These are phyloP conservation scores for Alosa alosa DNA, from an alignment of 2,113 vertebrate genomes.

Conservation along the genomic window DNA sequence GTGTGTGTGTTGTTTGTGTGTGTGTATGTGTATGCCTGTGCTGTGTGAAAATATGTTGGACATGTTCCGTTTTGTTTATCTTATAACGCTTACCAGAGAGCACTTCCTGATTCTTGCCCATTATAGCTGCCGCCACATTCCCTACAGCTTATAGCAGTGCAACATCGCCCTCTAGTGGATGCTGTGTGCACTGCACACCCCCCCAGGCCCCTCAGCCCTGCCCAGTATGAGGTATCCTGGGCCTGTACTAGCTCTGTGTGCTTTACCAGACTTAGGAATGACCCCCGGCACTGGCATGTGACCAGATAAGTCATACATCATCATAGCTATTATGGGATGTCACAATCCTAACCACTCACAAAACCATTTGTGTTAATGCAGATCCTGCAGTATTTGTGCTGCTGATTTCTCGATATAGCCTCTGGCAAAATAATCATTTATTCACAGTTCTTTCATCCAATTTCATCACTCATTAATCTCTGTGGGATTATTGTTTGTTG, in stretches of 20 bases:
- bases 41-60: neutral
- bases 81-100: neutral
- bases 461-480: no score
- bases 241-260: neutral
- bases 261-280: neutral
- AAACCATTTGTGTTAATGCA: no score
- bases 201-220: neutral
- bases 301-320: neutral
- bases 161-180: neutral
- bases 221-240: neutral
- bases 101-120: neutral
- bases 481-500: no score
- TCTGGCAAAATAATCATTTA: no score
- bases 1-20: neutral
- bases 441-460: no score
- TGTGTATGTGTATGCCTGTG: neutral
- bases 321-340: neutral
- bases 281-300: neutral
- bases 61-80: neutral
- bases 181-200: neutral
- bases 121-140: neutral
- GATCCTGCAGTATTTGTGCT: no score
- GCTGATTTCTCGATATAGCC: no score
- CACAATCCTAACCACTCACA: neutral
- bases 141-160: neutral